phyloP scores from a whole-genome alignment of 2,888 invertebrate species.

The Chaetogeoica ovagalla region DNA sequence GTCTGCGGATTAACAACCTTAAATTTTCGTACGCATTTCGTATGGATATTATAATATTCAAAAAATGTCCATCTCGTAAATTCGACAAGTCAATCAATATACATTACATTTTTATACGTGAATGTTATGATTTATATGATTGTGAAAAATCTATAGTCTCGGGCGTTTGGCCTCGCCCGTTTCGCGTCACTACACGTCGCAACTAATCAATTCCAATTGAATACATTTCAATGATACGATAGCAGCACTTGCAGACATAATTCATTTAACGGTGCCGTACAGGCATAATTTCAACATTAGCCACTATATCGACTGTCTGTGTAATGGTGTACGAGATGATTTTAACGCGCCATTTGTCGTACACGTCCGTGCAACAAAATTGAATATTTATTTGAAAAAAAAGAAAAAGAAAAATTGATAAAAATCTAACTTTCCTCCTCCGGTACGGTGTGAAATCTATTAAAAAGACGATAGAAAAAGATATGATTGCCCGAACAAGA shows the following conservation, averaged over 20 bases:
- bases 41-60: not conserved
- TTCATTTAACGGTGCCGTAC: not conserved
- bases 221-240: not conserved
- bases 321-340: not conserved
- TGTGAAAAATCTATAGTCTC: not conserved
- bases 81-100: conserved; percentile 1
- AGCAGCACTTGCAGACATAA: not conserved
- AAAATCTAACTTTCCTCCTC: too few relatives aligned
- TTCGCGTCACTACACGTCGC: not conserved
- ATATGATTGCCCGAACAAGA: too few relatives aligned
- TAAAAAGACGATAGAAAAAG: too few relatives aligned
- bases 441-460: too few relatives aligned
- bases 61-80: not conserved
- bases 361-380: too few relatives aligned
- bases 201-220: not conserved
- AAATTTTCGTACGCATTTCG: not conserved
- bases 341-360: not conserved
- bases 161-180: not conserved
- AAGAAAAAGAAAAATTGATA: too few relatives aligned
- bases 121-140: not conserved
- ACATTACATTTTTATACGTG: not conserved
- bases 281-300: not conserved
- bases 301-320: not conserved
- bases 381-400: too few relatives aligned
- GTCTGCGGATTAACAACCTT: not conserved